These are phyloP conservation scores for Pollimyrus isidori DNA, from an alignment of 2,113 vertebrate genomes.

Conservation along the genomic window DNA sequence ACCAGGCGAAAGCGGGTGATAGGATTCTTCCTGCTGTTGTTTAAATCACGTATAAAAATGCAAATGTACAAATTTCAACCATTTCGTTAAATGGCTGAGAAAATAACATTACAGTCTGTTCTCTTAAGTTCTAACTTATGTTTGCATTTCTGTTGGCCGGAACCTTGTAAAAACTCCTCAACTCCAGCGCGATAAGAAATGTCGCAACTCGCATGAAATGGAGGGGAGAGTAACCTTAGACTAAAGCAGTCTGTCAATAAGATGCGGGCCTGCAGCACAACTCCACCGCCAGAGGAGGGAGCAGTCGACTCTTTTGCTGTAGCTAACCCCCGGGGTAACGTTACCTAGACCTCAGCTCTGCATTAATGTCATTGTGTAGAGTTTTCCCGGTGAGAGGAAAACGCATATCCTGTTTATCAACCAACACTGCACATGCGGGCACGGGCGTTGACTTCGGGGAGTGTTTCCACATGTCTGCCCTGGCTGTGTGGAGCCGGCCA, in stretches of 20 bases:
- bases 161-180: background rate
- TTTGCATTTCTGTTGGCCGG: background rate
- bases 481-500: constrained; percentile 19
- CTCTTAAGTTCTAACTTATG: background rate
- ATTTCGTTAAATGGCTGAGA: background rate
- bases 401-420: constrained; percentile 42
- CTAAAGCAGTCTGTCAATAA: background rate
- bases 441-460: constrained; percentile 25
- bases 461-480: constrained; percentile 22
- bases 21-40: background rate
- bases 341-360: background rate
- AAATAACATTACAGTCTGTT: background rate
- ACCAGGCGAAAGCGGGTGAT: background rate
- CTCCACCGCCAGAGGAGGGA: background rate
- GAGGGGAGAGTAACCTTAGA: constrained; percentile 16
- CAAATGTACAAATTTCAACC: background rate
- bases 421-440: constrained; percentile 16
- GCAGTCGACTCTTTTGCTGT: constrained; percentile 10
- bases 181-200: background rate
- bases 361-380: constrained; percentile 13
- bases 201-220: background rate
- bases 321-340: background rate
- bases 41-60: background rate
- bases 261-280: constrained; percentile 6
- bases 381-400: constrained; percentile 30